phyloP scores from a whole-genome alignment of 2,888 invertebrate species.

The Pherbina coryleti region DNA sequence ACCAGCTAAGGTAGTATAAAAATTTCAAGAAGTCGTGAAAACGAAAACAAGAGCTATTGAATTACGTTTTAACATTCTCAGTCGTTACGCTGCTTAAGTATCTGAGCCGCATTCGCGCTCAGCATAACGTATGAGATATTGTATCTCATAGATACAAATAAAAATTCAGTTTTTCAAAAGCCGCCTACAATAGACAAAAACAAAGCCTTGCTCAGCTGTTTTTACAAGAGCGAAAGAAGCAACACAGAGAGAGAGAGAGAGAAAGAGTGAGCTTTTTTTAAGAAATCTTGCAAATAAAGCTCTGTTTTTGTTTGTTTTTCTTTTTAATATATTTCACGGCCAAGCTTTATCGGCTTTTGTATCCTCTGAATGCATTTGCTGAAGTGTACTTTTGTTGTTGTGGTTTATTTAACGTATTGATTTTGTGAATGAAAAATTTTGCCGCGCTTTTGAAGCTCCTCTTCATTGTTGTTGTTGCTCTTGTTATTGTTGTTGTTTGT shows the following conservation, averaged over 20 bases:
- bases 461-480: no score
- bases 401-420: no score
- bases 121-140: background rate
- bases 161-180: background rate
- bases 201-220: background rate
- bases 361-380: background rate
- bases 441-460: background rate
- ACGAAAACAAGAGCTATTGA: no score
- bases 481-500: no score
- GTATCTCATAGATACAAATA: conserved; percentile 5
- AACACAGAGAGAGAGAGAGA: background rate
- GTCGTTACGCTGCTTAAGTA: background rate
- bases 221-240: background rate
- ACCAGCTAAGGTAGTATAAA: background rate
- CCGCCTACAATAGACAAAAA: conserved; percentile 16
- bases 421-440: background rate
- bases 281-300: background rate
- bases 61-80: conserved; percentile 4
- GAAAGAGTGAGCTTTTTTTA: background rate
- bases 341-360: background rate
- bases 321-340: background rate
- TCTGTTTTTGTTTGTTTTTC: background rate
- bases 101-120: background rate
- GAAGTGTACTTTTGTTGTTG: no score
- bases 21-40: background rate